Conservation (phyloP, 2,888 invertebrate species). For the Leistus spinibarbis region DNA sequence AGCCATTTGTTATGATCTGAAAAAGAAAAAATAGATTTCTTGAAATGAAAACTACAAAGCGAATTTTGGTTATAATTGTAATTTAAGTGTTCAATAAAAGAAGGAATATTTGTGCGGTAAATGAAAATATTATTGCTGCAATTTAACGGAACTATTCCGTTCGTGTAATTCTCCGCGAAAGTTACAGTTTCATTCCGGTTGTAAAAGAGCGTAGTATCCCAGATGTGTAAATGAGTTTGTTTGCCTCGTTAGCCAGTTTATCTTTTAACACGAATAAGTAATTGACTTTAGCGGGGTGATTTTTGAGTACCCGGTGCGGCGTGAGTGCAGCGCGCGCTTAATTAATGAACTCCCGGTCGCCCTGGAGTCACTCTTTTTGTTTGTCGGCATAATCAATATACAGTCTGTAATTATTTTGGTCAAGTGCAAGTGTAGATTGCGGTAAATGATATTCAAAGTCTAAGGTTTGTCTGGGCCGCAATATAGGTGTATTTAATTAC, state of each 20-base stretch:
- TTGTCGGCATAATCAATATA: slow-evolving; percentile 12
- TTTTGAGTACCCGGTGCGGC: not conserved
- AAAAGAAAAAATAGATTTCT: too few relatives aligned
- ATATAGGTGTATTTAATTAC: not conserved
- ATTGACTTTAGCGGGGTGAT: slow-evolving; percentile 29
- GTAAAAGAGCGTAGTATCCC: not conserved
- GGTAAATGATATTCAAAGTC: not conserved
- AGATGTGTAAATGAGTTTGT: slow-evolving; percentile 29
- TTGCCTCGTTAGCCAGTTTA: slow-evolving; percentile 23
- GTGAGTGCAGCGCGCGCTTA: slow-evolving; percentile 14
- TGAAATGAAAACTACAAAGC: too few relatives aligned
- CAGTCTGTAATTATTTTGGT: slow-evolving; percentile 8
- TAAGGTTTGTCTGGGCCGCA: not conserved
- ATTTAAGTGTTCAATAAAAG: not conserved
- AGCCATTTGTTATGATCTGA: too few relatives aligned
- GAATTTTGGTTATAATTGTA: too few relatives aligned
- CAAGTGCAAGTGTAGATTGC: slow-evolving; percentile 9
- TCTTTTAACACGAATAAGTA: slow-evolving; percentile 31
- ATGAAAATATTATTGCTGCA: not conserved
- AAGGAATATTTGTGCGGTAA: not conserved
- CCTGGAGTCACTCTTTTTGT: slow-evolving; percentile 12
- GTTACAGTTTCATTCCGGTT: not conserved
- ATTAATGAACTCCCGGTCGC: slow-evolving; percentile 12
- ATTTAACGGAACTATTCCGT: not conserved
- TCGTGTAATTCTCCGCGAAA: not conserved